Percentiles rank a stretch among this genome's conserved stretches.
These are phyloP conservation scores for Scopus umbretta DNA, from an alignment of 2,113 vertebrate species.

Conservation along the genomic window DNA sequence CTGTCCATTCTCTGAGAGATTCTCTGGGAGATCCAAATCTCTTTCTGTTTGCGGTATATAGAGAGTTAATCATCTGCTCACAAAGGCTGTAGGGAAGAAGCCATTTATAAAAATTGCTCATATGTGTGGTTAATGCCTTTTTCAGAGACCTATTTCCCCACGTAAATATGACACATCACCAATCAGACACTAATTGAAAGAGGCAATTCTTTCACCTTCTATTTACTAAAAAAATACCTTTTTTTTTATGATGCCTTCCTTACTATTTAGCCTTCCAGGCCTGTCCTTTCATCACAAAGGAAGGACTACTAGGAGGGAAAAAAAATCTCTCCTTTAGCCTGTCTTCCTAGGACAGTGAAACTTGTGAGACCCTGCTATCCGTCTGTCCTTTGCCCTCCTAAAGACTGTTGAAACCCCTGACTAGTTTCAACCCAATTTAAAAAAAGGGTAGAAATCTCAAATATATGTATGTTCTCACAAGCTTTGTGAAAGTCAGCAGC, in stretches of 20 bases:
- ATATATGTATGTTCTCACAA: neutral
- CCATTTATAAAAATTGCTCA: neutral
- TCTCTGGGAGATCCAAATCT: neutral
- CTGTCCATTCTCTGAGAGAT: neutral
- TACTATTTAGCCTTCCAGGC: neutral
- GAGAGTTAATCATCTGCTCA: neutral
- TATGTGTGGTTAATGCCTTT: neutral
- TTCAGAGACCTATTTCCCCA: neutral
- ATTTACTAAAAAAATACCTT: neutral
- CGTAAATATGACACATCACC: neutral
- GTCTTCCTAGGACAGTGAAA: neutral
- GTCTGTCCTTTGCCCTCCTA: neutral
- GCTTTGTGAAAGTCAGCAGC: neutral
- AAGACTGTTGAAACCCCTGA: neutral
- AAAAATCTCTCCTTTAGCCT: neutral
- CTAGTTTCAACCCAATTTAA: neutral
- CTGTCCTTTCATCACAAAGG: neutral
- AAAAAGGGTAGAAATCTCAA: neutral
- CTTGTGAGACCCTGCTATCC: neutral
- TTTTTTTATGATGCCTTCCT: neutral
- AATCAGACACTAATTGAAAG: neutral
- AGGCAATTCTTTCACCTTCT: neutral
- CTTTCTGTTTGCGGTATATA: neutral
- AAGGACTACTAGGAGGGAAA: neutral
- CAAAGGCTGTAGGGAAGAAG: neutral